phyloP scores from a whole-genome alignment of 1,140 invertebrate species.

The Calephelis virginiensis region DNA sequence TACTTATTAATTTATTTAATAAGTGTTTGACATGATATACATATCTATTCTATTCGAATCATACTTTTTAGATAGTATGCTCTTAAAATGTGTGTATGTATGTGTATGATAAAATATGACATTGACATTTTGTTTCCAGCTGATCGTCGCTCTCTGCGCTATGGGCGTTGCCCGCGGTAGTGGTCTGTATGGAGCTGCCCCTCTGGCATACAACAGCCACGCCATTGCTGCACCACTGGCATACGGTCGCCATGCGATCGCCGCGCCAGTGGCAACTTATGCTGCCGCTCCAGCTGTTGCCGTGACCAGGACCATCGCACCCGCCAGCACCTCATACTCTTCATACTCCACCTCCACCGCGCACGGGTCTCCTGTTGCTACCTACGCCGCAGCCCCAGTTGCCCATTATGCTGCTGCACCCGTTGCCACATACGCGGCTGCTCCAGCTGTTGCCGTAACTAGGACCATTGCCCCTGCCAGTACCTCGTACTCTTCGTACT shows the following conservation, averaged over 20 bases:
- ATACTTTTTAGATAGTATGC: too few relatives aligned
- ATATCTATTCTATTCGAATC: too few relatives aligned
- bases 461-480: slow-evolving; percentile 46
- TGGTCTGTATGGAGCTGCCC: slow-evolving; percentile 36
- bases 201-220: slow-evolving; percentile 37
- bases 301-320: slow-evolving; percentile 37
- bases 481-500: slow-evolving; percentile 47
- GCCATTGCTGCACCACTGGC: slow-evolving; percentile 25
- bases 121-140: slow-evolving; percentile 30
- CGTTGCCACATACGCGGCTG: slow-evolving; percentile 34
- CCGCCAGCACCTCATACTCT: slow-evolving; percentile 43
- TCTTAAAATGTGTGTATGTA: too few relatives aligned
- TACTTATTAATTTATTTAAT: too few relatives aligned
- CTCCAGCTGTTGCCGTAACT: slow-evolving; percentile 36
- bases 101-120: too few relatives aligned
- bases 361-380: slow-evolving; percentile 35
- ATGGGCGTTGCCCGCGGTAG: slow-evolving; percentile 43
- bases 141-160: slow-evolving; percentile 46
- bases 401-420: slow-evolving; percentile 28
- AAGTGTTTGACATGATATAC: too few relatives aligned
- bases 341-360: slow-evolving; percentile 47
- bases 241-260: slow-evolving; percentile 28
- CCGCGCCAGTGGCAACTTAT: slow-evolving; percentile 22
- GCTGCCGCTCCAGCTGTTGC: slow-evolving; percentile 34
- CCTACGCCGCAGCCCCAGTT: slow-evolving; percentile 36